Percentiles rank a stretch among this genome's conserved stretches.
Conservation (phyloP, 2,113 vertebrate species). For the Stegastes partitus region DNA sequence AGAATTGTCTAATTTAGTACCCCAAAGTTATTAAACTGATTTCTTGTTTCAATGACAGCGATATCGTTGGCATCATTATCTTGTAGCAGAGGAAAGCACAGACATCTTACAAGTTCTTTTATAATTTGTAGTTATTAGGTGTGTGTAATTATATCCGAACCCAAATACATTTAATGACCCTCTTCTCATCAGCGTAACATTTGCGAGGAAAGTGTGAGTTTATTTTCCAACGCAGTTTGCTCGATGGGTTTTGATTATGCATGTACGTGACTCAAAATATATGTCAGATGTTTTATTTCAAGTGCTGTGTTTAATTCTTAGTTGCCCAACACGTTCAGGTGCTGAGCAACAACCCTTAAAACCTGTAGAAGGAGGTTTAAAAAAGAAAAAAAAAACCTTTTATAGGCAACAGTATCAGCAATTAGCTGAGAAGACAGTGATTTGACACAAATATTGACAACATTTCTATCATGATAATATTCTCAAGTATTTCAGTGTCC, state of each 20-base stretch:
- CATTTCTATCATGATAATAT: constrained; percentile 4
- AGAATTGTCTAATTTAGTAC: constrained; percentile 45
- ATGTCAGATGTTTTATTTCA: not conserved
- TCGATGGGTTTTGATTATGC: not conserved
- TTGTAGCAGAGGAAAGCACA: not conserved
- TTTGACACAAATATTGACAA: constrained; percentile 3
- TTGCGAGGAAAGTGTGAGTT: not conserved
- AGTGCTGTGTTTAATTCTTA: not conserved
- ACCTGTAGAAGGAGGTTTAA: not conserved
- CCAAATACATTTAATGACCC: constrained; percentile 6
- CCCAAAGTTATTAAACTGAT: constrained; percentile 48
- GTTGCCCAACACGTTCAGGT: not conserved
- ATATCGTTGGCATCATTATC: constrained; percentile 21
- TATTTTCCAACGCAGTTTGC: not conserved
- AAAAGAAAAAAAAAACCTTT: not conserved
- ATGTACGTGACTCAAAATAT: not conserved
- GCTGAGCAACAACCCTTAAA: not conserved
- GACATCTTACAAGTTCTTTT: not conserved
- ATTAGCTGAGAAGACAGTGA: not conserved
- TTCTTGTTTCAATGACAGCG: constrained; percentile 37
- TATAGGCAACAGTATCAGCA: too few species aligned
- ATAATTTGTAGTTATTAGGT: not conserved
- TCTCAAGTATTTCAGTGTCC: constrained; percentile 16
- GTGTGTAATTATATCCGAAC: constrained; percentile 3
- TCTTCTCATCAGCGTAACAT: not conserved